These are phyloP conservation scores for Halcyon malimbica DNA, from an alignment of 2,113 vertebrate genomes.

Conservation along the genomic window DNA sequence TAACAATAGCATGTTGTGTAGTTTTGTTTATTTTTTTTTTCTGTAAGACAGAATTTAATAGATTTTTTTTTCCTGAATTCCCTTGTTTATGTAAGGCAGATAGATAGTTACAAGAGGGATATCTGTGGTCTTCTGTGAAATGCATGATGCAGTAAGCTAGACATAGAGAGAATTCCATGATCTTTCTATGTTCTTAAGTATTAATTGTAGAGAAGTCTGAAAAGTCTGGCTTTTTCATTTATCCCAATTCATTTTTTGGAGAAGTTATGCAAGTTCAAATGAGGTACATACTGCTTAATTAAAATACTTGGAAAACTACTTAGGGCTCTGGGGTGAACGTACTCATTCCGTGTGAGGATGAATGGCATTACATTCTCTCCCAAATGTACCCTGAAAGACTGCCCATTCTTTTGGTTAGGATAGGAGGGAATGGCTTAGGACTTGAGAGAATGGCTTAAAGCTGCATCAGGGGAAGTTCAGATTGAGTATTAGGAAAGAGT, in stretches of 20 bases:
- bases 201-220: neutral
- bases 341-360: neutral
- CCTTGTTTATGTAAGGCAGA: neutral
- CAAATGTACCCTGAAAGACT: neutral
- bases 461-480: neutral
- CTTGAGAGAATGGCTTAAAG: neutral
- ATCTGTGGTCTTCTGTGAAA: neutral
- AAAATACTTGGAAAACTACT: neutral
- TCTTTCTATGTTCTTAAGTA: neutral
- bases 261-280: neutral
- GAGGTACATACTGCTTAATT: neutral
- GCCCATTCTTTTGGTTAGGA: neutral
- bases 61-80: neutral
- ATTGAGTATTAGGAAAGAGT: neutral
- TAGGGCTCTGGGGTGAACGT: neutral
- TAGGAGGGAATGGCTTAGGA: neutral
- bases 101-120: neutral
- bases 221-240: neutral
- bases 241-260: neutral
- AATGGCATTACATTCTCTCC: neutral
- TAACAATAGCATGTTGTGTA: slow-evolving; percentile 28
- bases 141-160: neutral
- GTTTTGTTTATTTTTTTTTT: neutral
- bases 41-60: neutral
- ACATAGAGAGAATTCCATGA: neutral